Conservation (phyloP, 2,113 vertebrate genomes). For the Jacana jacana region DNA sequence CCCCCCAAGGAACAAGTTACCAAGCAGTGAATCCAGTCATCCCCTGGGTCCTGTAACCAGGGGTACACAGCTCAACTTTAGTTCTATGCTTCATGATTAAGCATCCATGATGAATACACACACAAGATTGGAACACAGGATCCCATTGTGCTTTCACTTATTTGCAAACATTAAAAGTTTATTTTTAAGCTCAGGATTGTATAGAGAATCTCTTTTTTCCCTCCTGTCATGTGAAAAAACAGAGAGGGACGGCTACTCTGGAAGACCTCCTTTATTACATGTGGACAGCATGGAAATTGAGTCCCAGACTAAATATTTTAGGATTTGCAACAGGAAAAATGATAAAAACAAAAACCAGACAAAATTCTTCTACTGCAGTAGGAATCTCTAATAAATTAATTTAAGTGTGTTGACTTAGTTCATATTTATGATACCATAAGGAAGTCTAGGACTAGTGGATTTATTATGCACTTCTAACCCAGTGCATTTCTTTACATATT, state of each 20-base stretch:
- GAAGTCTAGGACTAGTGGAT: neutral
- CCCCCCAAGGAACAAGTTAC: neutral
- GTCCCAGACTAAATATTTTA: neutral
- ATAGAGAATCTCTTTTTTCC: constrained; percentile 35
- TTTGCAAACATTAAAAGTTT: constrained; percentile 49
- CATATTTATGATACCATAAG: neutral
- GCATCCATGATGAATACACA: constrained; percentile 1
- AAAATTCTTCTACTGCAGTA: neutral
- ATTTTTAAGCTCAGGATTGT: constrained; percentile 55
- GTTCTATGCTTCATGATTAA: constrained; percentile 54
- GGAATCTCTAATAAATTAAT: neutral
- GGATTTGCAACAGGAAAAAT: neutral
- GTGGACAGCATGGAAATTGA: constrained; percentile 7
- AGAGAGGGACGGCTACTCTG: constrained; percentile 24
- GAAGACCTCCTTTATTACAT: neutral
- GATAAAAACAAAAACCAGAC: neutral
- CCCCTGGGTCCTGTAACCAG: constrained; percentile 31
- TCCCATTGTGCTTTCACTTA: constrained; percentile 46
- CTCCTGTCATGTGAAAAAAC: constrained; percentile 45
- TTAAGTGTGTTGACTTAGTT: neutral
- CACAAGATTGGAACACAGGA: neutral
- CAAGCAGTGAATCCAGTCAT: constrained; percentile 43
- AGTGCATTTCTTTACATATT: neutral
- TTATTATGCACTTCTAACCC: neutral
- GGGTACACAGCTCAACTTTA: constrained; percentile 25